A percentile compares a stretch with the other conserved stretches of the same genome.
Conservation (phyloP, 2,113 vertebrate genomes). For the Carassius gibelio region DNA sequence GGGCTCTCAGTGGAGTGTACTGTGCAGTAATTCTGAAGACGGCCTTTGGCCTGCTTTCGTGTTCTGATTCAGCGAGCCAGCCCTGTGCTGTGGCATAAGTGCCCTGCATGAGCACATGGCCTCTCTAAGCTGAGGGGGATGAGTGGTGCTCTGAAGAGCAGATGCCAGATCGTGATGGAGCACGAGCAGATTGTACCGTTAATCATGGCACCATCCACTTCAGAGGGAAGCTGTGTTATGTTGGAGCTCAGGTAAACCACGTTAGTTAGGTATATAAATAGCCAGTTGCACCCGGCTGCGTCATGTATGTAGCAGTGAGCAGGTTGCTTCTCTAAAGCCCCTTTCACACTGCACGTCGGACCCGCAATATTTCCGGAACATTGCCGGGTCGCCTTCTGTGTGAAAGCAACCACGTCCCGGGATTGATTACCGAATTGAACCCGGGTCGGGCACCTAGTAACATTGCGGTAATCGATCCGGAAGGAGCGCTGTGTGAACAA, state of each 20-base stretch:
- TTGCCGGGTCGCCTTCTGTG: too few species aligned
- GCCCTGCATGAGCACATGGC: not conserved
- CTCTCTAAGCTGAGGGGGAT: conserved; percentile 35
- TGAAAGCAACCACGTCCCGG: too few species aligned
- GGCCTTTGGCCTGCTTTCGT: conserved; percentile 6
- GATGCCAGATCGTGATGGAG: conserved; percentile 32
- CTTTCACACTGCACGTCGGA: too few species aligned
- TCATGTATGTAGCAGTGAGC: not conserved
- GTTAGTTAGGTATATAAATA: not conserved
- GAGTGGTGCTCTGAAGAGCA: conserved; percentile 28
- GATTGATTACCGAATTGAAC: too few species aligned
- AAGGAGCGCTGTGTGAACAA: too few species aligned
- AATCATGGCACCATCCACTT: not conserved
- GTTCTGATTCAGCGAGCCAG: conserved; percentile 3
- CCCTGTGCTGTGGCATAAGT: conserved; percentile 31
- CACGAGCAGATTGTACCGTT: conserved; percentile 25
- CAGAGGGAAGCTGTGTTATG: not conserved
- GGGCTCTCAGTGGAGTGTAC: conserved; percentile 9
- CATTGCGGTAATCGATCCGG: too few species aligned
- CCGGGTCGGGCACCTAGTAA: too few species aligned
- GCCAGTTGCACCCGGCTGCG: not conserved
- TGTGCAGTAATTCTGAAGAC: conserved; percentile 16
- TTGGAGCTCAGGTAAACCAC: not conserved
- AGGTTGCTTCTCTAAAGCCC: too few species aligned
- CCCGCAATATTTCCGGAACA: too few species aligned